Percentiles rank a stretch among this genome's conserved stretches.
These are phyloP conservation scores for Nymphalis urticae DNA, from an alignment of 2,888 invertebrate genomes.

Conservation along the genomic window DNA sequence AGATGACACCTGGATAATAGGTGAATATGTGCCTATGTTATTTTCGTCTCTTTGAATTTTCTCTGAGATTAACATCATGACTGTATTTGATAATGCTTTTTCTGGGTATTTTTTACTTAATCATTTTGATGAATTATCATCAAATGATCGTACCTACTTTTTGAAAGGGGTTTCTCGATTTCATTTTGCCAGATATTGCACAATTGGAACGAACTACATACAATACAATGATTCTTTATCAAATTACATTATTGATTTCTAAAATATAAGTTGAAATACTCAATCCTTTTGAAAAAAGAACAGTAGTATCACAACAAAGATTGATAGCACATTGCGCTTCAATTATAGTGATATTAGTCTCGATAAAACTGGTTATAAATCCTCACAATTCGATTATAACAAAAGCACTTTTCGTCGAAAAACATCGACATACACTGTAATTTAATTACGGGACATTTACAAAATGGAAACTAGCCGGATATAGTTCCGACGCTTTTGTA, in stretches of 20 bases:
- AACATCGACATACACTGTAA: slow-evolving; percentile 38
- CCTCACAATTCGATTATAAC: slow-evolving; percentile 21
- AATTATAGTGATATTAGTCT: slow-evolving; percentile 8
- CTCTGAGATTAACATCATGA: slow-evolving; percentile 1
- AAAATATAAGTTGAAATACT: too few relatives aligned
- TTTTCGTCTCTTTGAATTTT: neutral
- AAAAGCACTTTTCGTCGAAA: slow-evolving; percentile 27
- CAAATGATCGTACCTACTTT: too few relatives aligned
- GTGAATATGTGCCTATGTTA: slow-evolving; percentile 6
- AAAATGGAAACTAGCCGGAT: slow-evolving; percentile 40
- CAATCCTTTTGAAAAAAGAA: neutral
- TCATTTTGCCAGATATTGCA: too few relatives aligned
- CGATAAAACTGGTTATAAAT: slow-evolving; percentile 22
- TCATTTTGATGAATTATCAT: too few relatives aligned
- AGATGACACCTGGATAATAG: slow-evolving; percentile 27
- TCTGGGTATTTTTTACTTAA: neutral
- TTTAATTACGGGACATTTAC: slow-evolving; percentile 44
- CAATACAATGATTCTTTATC: too few relatives aligned
- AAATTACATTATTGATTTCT: too few relatives aligned
- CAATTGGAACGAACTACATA: too few relatives aligned
- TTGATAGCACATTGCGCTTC: neutral
- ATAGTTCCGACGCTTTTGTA: slow-evolving; percentile 30
- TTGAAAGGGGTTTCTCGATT: too few relatives aligned
- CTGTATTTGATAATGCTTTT: neutral
- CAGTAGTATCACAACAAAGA: neutral